Evolutionary conservation across 1,140 invertebrate genomes (phyloP).

Genomic region (Alviniconcha marisindica): DNA sequence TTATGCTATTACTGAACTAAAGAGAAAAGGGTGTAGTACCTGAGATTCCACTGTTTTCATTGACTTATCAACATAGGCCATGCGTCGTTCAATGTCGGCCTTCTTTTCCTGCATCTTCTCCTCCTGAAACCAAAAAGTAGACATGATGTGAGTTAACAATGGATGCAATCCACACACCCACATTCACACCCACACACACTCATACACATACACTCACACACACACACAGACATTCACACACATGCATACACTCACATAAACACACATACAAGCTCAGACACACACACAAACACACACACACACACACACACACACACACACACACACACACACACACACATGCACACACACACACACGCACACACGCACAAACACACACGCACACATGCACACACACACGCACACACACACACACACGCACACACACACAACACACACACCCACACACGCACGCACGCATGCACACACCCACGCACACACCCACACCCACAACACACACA

Average conservation of each 20-base stretch:
- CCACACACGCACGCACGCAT: no score
- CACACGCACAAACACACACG: background rate
- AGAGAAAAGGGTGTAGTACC: no score
- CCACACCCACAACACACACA: no score
- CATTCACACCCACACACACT: background rate
- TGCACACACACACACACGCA: background rate
- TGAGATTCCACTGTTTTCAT: conserved; percentile 64
- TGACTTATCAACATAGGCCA: conserved; percentile 60
- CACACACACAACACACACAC: no score
- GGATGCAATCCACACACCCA: no score
- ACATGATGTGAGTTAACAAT: no score
- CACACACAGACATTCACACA: conserved; percentile 4
- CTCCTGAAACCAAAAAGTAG: conserved; percentile 55
- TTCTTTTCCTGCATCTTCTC: conserved; percentile 65
- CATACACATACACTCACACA: background rate
- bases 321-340: background rate
- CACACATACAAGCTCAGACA: background rate
- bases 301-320: background rate
- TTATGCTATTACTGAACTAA: no score
- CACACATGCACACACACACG: background rate
- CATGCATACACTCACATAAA: background rate
- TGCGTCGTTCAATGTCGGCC: conserved; percentile 65
- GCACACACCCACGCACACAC: no score
- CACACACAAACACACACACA: conserved; percentile 7
- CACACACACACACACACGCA: background rate